Evolutionary conservation across 2,888 invertebrate genomes (phyloP).

Genomic region (Argyresthia goedartella): DNA sequence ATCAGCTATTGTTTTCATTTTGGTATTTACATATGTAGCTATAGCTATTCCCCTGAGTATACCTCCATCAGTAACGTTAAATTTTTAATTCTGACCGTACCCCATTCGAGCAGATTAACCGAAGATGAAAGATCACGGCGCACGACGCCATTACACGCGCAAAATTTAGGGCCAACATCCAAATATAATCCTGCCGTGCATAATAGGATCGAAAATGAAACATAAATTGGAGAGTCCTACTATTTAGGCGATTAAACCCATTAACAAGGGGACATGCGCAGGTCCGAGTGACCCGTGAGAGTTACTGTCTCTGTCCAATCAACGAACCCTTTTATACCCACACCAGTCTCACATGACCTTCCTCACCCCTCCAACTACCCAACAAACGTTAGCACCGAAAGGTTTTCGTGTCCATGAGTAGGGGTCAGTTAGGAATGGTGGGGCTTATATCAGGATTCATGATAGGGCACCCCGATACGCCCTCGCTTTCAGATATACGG

Average conservation of each 20-base stretch:
- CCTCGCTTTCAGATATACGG: slow-evolving; percentile 61
- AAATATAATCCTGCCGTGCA: slow-evolving; percentile 54
- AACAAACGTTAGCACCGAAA: not conserved
- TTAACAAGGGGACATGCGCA: slow-evolving; percentile 49
- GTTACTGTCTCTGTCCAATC: slow-evolving; percentile 45
- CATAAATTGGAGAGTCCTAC: slow-evolving; percentile 65
- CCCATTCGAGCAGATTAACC: not conserved
- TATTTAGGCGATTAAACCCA: slow-evolving; percentile 63
- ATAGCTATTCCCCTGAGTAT: too few relatives aligned
- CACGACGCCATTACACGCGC: slow-evolving; percentile 44
- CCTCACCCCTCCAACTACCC: slow-evolving; percentile 5
- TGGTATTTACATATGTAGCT: too few relatives aligned
- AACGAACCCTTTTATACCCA: slow-evolving; percentile 49
- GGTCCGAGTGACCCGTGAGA: slow-evolving; percentile 44
- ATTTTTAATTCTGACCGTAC: too few relatives aligned
- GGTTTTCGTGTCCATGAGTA: slow-evolving; percentile 19
- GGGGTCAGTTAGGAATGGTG: slow-evolving; percentile 40
- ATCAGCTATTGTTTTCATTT: too few relatives aligned
- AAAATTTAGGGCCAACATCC: slow-evolving; percentile 36
- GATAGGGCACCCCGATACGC: slow-evolving; percentile 54
- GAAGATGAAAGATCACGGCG: slow-evolving; percentile 27
- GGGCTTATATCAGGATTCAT: slow-evolving; percentile 64
- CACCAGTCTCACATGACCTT: slow-evolving; percentile 12
- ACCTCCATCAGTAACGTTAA: too few relatives aligned
- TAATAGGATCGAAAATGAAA: slow-evolving; percentile 70